Evolutionary conservation across 2,113 vertebrate species (phyloP).

Genomic region (Gallinago jamesoni): DNA sequence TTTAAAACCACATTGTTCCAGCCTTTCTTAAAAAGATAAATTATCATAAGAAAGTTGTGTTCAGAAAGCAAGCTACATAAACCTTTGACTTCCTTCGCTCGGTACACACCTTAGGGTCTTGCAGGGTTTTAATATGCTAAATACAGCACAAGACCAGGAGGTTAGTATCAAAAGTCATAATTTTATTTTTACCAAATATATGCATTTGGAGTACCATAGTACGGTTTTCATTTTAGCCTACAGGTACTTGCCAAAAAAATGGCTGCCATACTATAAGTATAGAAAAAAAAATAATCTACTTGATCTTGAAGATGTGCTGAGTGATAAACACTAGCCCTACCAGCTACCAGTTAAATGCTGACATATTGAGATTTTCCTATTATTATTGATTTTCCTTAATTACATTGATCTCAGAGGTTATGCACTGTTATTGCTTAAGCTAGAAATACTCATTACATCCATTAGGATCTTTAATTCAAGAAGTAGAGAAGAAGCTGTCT

Average conservation of each 20-base stretch:
- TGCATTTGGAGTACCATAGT: not conserved
- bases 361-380: slow-evolving; percentile 15
- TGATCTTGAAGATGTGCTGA: not conserved
- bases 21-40: not conserved
- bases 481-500: not conserved
- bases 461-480: not conserved
- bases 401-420: slow-evolving; percentile 49
- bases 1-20: not conserved
- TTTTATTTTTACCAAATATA: not conserved
- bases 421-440: not conserved
- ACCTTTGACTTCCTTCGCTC: not conserved
- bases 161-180: not conserved
- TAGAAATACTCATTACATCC: slow-evolving; percentile 47
- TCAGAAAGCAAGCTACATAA: not conserved
- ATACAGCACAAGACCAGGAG: not conserved
- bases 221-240: not conserved
- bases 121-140: not conserved
- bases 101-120: not conserved
- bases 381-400: slow-evolving; percentile 66
- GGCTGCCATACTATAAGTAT: not conserved
- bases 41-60: not conserved
- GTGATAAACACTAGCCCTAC: not conserved
- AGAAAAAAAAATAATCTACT: not conserved
- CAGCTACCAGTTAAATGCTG: not conserved
- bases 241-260: not conserved